Base-by-base conservation (phyloP, 2,113 vertebrate genomes). In the Colaptes auratus region DNA sequence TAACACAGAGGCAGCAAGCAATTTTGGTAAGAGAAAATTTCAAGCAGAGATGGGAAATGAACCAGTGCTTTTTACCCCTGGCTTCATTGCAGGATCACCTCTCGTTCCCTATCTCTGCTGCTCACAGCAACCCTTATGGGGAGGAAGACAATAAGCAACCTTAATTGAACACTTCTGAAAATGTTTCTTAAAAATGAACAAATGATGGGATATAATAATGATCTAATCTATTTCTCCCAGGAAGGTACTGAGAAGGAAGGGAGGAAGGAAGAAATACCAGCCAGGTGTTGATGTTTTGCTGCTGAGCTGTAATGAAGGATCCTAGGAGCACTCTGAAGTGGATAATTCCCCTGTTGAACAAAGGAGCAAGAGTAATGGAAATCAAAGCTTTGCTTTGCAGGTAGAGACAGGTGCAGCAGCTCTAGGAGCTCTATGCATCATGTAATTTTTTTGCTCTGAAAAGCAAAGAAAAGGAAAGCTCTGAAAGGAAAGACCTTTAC, bases 201-300 rank as follows among this genome's bases (percentile, higher is more conserved):
- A 39, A 4, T 42, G 48, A 73, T 73, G 39, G 17, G 35, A 11
- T 61, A 48, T 19, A 69, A 44, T 0, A 0, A 35, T 10, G 21
- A 31, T 48, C 19, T 23, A 23, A 10, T 48, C 35, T 63, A 19
- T 63, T 80, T 82, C 42, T 83, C 10, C 10, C 60, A 36, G 42
- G 35, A 82, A 55, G 50, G 12, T 77, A 23, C 15, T 73, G 44
- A 59, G 10, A 33, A 79, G 8, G 27, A 25, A 67, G 8, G 2
- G 7, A 77, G 27, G 0, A 39, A 48, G 25, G 28, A 65, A 65
- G 15, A 12, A 63, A 31, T 6, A 33, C 12, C 13, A 77, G 7
- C 4, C 0, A 0, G 4, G 4, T 48, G 12, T 20, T 33, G 19
- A 23, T 25, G 8, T 50, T 83, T 44, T 3, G 2, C 6, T 15